Base-by-base conservation (phyloP, 2,888 invertebrate species). In the Caenorhabditis sulstoni region DNA sequence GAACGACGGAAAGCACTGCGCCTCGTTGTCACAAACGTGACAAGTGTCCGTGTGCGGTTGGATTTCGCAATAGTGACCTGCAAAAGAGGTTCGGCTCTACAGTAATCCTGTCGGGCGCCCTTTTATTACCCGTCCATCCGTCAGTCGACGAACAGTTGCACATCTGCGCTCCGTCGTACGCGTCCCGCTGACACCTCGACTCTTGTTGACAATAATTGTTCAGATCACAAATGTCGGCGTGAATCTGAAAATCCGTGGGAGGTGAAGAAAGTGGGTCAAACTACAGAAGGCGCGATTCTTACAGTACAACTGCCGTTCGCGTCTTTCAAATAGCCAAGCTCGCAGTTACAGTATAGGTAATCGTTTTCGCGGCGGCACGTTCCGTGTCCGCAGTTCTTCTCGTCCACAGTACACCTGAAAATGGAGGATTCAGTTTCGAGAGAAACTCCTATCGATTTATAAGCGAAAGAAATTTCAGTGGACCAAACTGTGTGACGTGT, bases 181-280 rank as follows among this genome's bases (percentile, higher is more conserved):
- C 4, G 29, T 74, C 18, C 37, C 53, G 67, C 18, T 3, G 23
- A 29, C 78, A 78, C 0, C 11, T 22, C 18, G 61, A 47, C 16
- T 29, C 14, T 23, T 77, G 78, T 44, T 78, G 78, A 35, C 78
- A 78, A 4, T 61, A 66, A 57, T 78, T 65, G 44, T 78, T 78
- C 16, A 71, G 7, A 12, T 12, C 5, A 16, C 78, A 78, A 16
- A 62, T 44, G 44, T 71, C 45, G 55, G 53, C 53, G 12, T 3
- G n/a, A 18, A 75, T 22, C 74, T 75, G 50, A 58, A 45, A 50
- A 5, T 39, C 18, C 4, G 11, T 16, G 18, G 23, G 20, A 20
- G 12, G 0, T 18, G 1, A 3, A 18, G 37, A 11, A 2, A 18
- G 18, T 18, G 14, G 14, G 7, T 29, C 29, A 29, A 29, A 29